Evolutionary conservation across 1,140 invertebrate genomes (phyloP).

Genomic region (Drosophila funebris): DNA sequence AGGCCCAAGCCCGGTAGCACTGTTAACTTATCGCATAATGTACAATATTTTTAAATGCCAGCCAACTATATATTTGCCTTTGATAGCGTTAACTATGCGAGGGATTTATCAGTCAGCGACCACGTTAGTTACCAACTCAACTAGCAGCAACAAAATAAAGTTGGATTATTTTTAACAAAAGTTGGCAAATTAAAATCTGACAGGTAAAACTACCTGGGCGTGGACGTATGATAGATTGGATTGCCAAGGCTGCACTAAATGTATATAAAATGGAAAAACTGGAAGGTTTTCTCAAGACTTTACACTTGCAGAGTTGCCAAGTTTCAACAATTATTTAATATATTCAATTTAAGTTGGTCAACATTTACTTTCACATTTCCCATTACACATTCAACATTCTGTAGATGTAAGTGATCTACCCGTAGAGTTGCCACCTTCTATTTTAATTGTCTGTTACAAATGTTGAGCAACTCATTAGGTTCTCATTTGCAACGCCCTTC

Average conservation of each 20-base stretch:
- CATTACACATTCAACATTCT: background rate
- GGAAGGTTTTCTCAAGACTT: background rate
- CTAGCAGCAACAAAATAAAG: background rate
- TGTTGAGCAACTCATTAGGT: slow-evolving; percentile 14
- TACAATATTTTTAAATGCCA: slow-evolving; percentile 16
- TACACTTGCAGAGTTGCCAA: background rate
- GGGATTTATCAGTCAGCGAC: slow-evolving; percentile 34
- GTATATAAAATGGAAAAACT: background rate
- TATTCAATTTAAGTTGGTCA: background rate
- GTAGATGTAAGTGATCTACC: no score
- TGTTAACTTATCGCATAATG: slow-evolving; percentile 66
- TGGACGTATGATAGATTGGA: background rate
- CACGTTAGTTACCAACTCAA: slow-evolving; percentile 17
- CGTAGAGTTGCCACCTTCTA: background rate
- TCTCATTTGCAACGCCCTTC: slow-evolving; percentile 38
- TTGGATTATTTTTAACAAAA: background rate
- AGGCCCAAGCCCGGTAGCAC: background rate
- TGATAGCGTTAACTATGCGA: slow-evolving; percentile 42
- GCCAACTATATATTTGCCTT: slow-evolving; percentile 25
- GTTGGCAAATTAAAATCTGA: background rate
- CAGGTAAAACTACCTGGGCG: slow-evolving; percentile 10
- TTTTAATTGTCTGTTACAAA: background rate
- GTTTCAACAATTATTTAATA: background rate
- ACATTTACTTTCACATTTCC: background rate
- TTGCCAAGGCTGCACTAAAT: background rate